Evolutionary conservation across 2,888 invertebrate genomes (phyloP).

Genomic region (Brachycybe producta): DNA sequence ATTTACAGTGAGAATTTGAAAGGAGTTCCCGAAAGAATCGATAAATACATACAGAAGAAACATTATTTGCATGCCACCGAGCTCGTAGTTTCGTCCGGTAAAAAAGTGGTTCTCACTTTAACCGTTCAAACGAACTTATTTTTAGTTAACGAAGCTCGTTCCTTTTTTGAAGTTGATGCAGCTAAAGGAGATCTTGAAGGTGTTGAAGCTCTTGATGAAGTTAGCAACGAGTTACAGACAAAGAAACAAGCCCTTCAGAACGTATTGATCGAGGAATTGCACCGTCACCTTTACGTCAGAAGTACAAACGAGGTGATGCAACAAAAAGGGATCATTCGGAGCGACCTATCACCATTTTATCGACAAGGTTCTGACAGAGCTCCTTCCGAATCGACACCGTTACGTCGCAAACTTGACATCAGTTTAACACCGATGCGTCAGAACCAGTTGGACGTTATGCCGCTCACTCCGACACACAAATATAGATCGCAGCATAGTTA

Average conservation of each 20-base stretch:
- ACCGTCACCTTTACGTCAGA: constrained; percentile 54
- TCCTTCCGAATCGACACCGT: too few relatives aligned
- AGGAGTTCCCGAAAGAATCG: constrained; percentile 55
- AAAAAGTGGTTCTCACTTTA: too few relatives aligned
- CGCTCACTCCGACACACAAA: constrained; percentile 16
- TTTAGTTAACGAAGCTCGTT: too few relatives aligned
- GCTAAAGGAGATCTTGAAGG: constrained; percentile 60
- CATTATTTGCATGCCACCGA: constrained; percentile 77
- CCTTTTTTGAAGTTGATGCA: constrained; percentile 40
- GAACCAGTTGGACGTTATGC: constrained; percentile 11
- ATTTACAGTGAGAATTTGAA: constrained; percentile 53
- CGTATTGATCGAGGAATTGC: constrained; percentile 48
- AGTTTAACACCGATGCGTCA: constrained; percentile 2
- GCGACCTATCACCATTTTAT: constrained; percentile 41
- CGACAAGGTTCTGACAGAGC: constrained; percentile 40
- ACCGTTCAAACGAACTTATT: too few relatives aligned
- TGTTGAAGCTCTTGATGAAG: constrained; percentile 70
- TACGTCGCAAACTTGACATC: constrained; percentile 36
- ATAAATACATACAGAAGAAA: constrained; percentile 51
- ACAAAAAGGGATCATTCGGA: constrained; percentile 43
- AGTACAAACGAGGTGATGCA: constrained; percentile 42
- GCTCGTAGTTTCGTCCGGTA: constrained; percentile 47
- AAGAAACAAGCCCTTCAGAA: constrained; percentile 40
- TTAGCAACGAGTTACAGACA: constrained; percentile 57
- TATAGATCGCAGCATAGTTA: constrained; percentile 8